phyloP scores from a whole-genome alignment of 1,140 invertebrate genomes.

The Bombus terrestris region DNA sequence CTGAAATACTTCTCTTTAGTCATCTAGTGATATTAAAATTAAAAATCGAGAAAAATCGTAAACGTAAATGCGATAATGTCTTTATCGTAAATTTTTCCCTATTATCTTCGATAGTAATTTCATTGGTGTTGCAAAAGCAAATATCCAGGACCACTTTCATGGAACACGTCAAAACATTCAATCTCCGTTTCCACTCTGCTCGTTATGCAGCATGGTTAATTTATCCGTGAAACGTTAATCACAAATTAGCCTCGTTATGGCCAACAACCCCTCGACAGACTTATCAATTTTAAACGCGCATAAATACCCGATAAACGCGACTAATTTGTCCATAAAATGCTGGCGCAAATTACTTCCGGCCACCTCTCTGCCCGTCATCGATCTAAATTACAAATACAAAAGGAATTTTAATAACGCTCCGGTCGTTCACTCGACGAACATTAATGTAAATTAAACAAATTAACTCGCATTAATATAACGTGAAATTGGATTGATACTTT shows the following conservation, averaged over 20 bases:
- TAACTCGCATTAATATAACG: background rate
- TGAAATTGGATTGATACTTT: background rate
- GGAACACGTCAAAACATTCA: background rate
- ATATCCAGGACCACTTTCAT: background rate
- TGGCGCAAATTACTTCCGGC: conserved; percentile 45
- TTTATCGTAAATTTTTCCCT: background rate
- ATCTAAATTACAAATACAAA: conserved; percentile 48
- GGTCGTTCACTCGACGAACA: conserved; percentile 6
- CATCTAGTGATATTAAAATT: no score
- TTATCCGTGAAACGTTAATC: conserved; percentile 29
- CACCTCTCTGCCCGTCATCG: background rate
- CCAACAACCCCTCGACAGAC: conserved; percentile 33
- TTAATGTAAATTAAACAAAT: conserved; percentile 18
- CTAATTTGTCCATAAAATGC: conserved; percentile 48
- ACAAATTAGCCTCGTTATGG: conserved; percentile 45
- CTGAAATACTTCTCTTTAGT: no score
- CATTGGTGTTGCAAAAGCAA: background rate
- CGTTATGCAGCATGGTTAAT: background rate
- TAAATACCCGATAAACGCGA: conserved; percentile 45
- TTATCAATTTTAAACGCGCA: conserved; percentile 49
- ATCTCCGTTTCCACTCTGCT: background rate
- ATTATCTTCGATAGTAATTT: background rate
- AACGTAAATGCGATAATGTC: no score
- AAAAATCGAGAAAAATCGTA: no score
- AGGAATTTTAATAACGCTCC: conserved; percentile 33